Conservation (phyloP, 2,888 invertebrate genomes). For the Scaeva pyrastri region DNA sequence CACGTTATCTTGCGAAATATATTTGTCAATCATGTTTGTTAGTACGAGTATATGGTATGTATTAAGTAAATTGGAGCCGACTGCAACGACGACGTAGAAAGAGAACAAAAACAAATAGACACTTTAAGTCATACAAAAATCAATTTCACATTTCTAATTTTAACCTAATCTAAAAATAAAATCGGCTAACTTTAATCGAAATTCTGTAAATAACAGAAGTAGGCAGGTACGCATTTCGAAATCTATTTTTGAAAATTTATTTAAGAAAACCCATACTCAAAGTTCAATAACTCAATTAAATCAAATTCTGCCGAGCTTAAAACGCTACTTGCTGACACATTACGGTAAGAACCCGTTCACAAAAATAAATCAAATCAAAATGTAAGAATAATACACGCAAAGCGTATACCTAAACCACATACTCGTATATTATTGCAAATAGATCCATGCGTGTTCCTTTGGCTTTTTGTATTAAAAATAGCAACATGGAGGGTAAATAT, state of each 20-base stretch:
- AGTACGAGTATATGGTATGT: too few relatives aligned
- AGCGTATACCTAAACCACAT: too few relatives aligned
- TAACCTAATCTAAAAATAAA: not conserved
- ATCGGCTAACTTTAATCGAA: not conserved
- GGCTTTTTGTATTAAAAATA: not conserved
- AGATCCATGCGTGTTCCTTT: not conserved
- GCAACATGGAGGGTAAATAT: too few relatives aligned
- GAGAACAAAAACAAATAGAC: too few relatives aligned
- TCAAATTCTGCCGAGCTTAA: not conserved
- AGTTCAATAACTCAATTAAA: constrained; percentile 50
- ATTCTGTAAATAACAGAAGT: too few relatives aligned
- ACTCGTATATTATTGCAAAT: not conserved
- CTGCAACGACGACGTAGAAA: too few relatives aligned
- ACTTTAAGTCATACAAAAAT: too few relatives aligned
- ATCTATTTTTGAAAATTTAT: constrained; percentile 20
- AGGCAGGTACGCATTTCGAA: not conserved
- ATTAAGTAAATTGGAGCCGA: too few relatives aligned
- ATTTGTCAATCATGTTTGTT: too few relatives aligned
- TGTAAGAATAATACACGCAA: not conserved
- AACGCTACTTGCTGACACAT: not conserved
- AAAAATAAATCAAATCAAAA: not conserved
- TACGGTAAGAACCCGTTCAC: not conserved
- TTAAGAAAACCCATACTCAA: constrained; percentile 45
- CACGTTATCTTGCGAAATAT: too few relatives aligned
- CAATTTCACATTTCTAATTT: constrained; percentile 21